Base-by-base conservation (phyloP, 2,888 invertebrate genomes). In the Ennomos fuscantarius region DNA sequence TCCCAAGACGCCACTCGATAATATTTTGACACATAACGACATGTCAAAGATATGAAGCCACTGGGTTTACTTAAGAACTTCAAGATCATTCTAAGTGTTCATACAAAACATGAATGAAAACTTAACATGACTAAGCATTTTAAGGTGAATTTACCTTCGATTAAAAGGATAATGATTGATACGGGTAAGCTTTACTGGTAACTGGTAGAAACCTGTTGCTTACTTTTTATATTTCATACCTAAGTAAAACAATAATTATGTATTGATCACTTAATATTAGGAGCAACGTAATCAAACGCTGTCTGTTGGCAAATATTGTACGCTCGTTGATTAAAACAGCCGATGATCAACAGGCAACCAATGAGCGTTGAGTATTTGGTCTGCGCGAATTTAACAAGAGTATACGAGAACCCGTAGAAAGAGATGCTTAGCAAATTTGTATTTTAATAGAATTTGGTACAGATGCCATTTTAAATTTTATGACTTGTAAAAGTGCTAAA, bases 1-100 rank as follows among this genome's bases (percentile, higher is more conserved):
- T 89, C 91, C 90, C 92, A 74, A 81, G 92, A 73, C 79, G 76
- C 87, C 81, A 89, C 86, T 92, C 92, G 86, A 92, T 92, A 89
- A 86, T 89, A 87, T 90, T 91, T 82, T 89, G 90, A 91, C 91
- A 89, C 78, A 80, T 81, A 83, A 79, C 78, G 82, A 79, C 68
- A 67, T 81, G 82, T 81, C 84, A 81, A 58, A 49, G 51, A 45
- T 48, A 64, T 53, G 41, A 39, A 48, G 55, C 61, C 60, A 65
- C 63, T 61, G 55, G 56, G 57, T 46, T 59, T 60, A 42, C 77
- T 49, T 79, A 83, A 84, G 85, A 62, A 55, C 45, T 24, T 40
- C 32, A 83, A 84, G 75, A 60, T 71, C 62, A 63, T 73, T 76
- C 76, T 77, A 71, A 74, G 73, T 79, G 63, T 55, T 55, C 8